Percentiles rank a stretch among this genome's conserved stretches.
Evolutionary conservation across 2,888 invertebrate genomes (phyloP).

Genomic region (Sarcophaga variegata): DNA sequence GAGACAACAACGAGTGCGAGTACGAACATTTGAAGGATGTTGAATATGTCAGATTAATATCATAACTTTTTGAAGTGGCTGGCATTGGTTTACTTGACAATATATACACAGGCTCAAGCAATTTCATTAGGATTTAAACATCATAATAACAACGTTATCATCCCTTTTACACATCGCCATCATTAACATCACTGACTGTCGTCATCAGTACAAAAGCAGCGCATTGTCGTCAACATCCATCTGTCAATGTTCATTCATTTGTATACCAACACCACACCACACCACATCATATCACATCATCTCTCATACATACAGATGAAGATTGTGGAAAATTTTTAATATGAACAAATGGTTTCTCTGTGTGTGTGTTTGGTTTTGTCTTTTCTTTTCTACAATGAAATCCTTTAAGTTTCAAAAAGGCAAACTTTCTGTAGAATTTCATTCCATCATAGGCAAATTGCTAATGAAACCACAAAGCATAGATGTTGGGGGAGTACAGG

Average conservation of each 20-base stretch:
- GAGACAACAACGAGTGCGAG: not conserved
- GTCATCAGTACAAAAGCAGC: not conserved
- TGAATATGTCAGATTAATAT: conserved; percentile 38
- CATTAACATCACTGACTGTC: not conserved
- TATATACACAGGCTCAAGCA: not conserved
- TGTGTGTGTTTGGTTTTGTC: not conserved
- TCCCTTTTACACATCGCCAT: not conserved
- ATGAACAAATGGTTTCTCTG: conserved; percentile 4
- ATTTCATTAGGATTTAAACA: conserved; percentile 39
- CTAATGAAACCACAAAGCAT: not conserved
- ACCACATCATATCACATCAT: not conserved
- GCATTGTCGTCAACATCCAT: conserved; percentile 30
- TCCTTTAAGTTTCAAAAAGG: conserved; percentile 3
- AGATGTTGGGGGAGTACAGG: not conserved
- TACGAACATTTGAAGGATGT: conserved; percentile 25
- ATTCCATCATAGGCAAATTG: not conserved
- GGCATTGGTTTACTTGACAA: conserved; percentile 49
- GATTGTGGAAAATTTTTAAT: conserved; percentile 34
- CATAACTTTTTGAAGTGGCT: conserved; percentile 54
- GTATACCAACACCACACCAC: not conserved
- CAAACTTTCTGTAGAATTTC: not conserved
- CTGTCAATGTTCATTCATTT: conserved; percentile 24
- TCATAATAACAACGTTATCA: conserved; percentile 35
- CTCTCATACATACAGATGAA: not conserved
- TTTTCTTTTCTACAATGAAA: not conserved